These are phyloP conservation scores for Pollenia griseotomentosa DNA, from an alignment of 2,888 invertebrate genomes.

Conservation along the genomic window DNA sequence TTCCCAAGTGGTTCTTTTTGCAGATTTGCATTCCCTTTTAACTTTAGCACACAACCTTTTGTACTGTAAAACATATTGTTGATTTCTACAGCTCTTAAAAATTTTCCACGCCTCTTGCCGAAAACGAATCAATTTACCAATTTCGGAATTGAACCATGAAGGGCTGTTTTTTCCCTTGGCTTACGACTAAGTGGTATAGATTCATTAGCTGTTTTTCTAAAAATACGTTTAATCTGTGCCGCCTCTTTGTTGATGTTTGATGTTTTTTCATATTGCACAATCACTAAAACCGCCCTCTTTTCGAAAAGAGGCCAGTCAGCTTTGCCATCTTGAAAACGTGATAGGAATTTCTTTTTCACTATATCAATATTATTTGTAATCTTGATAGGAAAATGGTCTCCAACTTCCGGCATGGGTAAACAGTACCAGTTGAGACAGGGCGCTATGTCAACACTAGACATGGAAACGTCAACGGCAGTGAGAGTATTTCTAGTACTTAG, in stretches of 20 bases:
- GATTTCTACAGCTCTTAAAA: background rate
- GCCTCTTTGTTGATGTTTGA: too few relatives aligned
- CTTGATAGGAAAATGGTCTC: constrained; percentile 17
- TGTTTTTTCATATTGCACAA: too few relatives aligned
- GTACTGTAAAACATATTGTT: background rate
- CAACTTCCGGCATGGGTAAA: constrained; percentile 38
- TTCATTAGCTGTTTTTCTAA: constrained; percentile 26
- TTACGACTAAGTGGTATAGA: constrained; percentile 18
- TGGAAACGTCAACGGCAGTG: constrained; percentile 13
- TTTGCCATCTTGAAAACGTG: too few relatives aligned
- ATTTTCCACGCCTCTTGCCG: too few relatives aligned
- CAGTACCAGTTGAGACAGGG: constrained; percentile 2
- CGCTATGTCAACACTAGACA: constrained; percentile 2
- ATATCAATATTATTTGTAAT: constrained; percentile 4
- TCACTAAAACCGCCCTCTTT: too few relatives aligned
- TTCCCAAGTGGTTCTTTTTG: constrained; percentile 25
- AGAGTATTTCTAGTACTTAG: too few relatives aligned
- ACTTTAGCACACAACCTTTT: background rate
- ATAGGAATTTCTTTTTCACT: too few relatives aligned
- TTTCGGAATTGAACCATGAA: too few relatives aligned
- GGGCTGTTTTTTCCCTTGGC: background rate
- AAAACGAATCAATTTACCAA: too few relatives aligned
- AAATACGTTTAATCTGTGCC: too few relatives aligned
- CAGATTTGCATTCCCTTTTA: constrained; percentile 21
- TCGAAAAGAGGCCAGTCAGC: too few relatives aligned